Conservation (phyloP, 2,797 vertebrate species). For the Acridotheres tristis region DNA sequence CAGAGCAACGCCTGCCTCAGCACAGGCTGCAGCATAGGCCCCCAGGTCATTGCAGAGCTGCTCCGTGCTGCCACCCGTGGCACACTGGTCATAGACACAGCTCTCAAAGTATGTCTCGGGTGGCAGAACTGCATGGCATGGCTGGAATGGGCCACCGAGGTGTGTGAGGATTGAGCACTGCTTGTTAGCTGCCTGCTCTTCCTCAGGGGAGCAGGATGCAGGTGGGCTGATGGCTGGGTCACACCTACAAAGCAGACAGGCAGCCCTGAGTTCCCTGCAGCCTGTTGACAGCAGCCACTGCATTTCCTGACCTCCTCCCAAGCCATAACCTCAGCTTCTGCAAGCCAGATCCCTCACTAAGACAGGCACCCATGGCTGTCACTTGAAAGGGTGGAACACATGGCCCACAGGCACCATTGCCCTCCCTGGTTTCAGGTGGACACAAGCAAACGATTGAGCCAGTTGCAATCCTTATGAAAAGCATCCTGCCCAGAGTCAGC, state of each 20-base stretch:
- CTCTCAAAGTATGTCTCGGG: conserved; percentile 79
- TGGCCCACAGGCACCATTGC: neutral
- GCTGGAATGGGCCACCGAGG: neutral
- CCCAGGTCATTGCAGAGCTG: conserved; percentile 83
- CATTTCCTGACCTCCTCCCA: neutral
- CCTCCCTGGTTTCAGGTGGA: neutral
- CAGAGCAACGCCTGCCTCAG: conserved; percentile 74
- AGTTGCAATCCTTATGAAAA: fast-evolving
- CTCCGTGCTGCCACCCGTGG: conserved; percentile 75
- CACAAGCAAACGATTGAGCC: too few relatives aligned
- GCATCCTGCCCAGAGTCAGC: neutral
- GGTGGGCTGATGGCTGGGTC: neutral
- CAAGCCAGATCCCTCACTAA: neutral
- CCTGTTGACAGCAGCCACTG: neutral
- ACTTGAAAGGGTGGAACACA: neutral
- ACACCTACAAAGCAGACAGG: conserved; percentile 24
- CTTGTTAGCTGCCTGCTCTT: conserved; percentile 18
- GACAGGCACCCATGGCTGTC: neutral
- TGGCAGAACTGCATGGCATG: conserved; percentile 75
- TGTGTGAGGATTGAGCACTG: conserved; percentile 28
- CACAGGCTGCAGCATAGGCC: conserved; percentile 84
- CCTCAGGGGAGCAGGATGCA: neutral
- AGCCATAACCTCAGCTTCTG: neutral
- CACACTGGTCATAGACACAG: conserved; percentile 87
- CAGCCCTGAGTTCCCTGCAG: neutral